Evolutionary conservation across 2,888 invertebrate species (phyloP), one percentile per base, ranked within the genome.

Genomic region (Geophilus truncorum): DNA sequence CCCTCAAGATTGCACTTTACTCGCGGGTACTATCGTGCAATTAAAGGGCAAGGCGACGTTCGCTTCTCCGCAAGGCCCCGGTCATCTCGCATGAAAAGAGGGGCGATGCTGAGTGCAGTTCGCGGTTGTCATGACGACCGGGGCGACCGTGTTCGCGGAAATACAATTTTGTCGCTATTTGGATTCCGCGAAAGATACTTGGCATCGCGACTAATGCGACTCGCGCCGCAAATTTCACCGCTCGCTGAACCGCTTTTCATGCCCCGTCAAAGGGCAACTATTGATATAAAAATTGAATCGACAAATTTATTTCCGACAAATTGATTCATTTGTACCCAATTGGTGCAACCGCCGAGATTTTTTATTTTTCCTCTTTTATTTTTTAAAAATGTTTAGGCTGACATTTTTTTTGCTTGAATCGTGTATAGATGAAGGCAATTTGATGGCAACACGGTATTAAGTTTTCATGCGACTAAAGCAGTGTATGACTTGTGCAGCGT

Each of bases 401-500:
- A n/a, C 40, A 62, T n/a, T n/a, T 62, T 62, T 62, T 23, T 62
- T 18, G 10, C 57, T 62, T 23, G 40, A 40, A 62, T 62, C 57
- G 21, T 62, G 21, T 23, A 62, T 62, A 7, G 57, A 62, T 62
- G 21, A 62, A 62, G 57, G 21, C 57, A 62, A 62, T 62, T 62
- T 62, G 23, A 0, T 18, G 57, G 57, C 23, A 62, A 62, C 57
- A 62, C 23, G 57, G 23, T 23, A 62, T 62, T 62, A 62, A 62
- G 57, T 62, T 62, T 62, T 62, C 57, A 62, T 62, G 23, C 57
- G 57, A 62, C 23, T 62, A 62, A 62, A 62, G 21, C 57, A 62
- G 57, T 62, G 57, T 62, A 62, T 62, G 57, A 62, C 57, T 62
- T 62, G 57, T 62, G 57, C 57, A 21, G 57, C 57, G 57, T 62